Conservation (phyloP, 2,888 invertebrate genomes). For the Athalia cordata region DNA sequence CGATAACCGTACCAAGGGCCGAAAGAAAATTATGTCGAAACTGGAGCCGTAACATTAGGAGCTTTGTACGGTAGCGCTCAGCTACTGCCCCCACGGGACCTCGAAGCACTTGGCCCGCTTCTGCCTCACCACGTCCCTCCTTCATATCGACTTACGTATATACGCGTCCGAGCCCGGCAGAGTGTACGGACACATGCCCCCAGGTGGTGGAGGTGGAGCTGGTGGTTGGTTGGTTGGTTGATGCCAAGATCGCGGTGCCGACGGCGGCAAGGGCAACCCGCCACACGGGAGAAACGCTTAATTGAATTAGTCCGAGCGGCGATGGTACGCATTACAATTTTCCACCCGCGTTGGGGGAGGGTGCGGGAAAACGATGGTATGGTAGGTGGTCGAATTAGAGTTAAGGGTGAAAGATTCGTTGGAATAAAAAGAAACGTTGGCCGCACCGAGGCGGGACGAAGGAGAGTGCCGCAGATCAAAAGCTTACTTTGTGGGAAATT, state of each 20-base stretch:
- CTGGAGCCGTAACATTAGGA: constrained; percentile 73
- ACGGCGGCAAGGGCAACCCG: not conserved
- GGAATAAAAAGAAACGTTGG: not conserved
- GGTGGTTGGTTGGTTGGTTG: constrained; percentile 1
- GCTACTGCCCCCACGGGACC: constrained; percentile 68
- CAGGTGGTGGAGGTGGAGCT: constrained; percentile 62
- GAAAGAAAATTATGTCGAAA: constrained; percentile 70
- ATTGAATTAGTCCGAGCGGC: constrained; percentile 69
- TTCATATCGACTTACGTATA: constrained; percentile 46
- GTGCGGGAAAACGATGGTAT: too few species aligned
- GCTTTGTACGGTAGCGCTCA: constrained; percentile 71
- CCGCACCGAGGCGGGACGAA: constrained; percentile 13
- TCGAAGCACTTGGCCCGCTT: constrained; percentile 57
- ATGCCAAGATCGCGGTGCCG: constrained; percentile 9
- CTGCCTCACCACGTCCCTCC: constrained; percentile 57
- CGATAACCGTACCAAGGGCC: constrained; percentile 58
- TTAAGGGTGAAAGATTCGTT: constrained; percentile 5
- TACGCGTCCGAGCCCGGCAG: constrained; percentile 49
- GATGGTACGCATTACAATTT: constrained; percentile 62
- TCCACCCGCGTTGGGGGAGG: constrained; percentile 25
- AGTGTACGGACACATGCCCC: constrained; percentile 66
- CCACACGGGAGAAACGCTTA: constrained; percentile 63
- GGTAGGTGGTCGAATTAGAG: too few species aligned
- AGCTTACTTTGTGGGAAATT: constrained; percentile 49
- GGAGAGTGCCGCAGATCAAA: constrained; percentile 32